These are phyloP conservation scores for Ptilorrhoa leucosticta DNA, from an alignment of 2,113 vertebrate species.

Conservation along the genomic window DNA sequence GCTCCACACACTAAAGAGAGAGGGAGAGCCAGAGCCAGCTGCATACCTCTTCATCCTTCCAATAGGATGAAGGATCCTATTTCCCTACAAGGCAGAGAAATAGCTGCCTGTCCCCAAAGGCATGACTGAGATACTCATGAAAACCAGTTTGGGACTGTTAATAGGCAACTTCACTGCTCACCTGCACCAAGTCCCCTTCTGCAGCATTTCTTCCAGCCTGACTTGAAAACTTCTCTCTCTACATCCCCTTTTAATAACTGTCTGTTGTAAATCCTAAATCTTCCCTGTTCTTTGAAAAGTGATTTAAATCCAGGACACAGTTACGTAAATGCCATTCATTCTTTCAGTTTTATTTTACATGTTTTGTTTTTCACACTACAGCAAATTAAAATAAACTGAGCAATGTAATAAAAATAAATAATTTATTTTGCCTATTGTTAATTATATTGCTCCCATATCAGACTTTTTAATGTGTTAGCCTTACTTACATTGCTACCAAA, in stretches of 20 bases:
- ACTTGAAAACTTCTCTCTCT: neutral
- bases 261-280: neutral
- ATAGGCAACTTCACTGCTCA: neutral
- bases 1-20: neutral
- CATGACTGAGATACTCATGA: neutral
- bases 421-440: neutral
- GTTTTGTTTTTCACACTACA: neutral
- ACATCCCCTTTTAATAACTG: neutral
- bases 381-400: neutral
- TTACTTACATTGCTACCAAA: neutral
- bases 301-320: neutral
- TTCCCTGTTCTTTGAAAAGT: neutral
- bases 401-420: neutral
- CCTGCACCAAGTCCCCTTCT: fast-evolving
- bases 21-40: neutral
- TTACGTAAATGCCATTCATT: neutral
- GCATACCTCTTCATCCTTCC: neutral
- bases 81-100: neutral
- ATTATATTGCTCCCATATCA: neutral
- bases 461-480: neutral
- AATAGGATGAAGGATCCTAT: too few species aligned
- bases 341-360: neutral
- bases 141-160: neutral
- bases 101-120: neutral
- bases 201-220: neutral